Conservation (phyloP, 2,113 vertebrate genomes). For the Podocnemis expansa region DNA sequence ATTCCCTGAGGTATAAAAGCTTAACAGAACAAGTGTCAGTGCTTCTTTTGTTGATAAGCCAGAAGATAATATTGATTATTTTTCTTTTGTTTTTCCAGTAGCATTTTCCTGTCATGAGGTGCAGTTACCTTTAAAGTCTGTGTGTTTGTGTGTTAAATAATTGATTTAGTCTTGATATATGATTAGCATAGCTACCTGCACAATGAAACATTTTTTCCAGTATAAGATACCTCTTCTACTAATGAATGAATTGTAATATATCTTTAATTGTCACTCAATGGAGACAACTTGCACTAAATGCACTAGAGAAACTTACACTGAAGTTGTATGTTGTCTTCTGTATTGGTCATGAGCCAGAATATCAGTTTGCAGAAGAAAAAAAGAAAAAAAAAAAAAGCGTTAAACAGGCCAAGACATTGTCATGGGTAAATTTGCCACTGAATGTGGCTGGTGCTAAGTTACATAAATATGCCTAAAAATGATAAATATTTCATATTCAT, state of each 20-base stretch:
- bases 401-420: not conserved
- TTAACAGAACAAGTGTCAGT: not conserved
- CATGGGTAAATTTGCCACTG: not conserved
- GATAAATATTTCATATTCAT: not conserved
- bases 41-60: not conserved
- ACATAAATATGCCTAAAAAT: not conserved
- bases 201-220: not conserved
- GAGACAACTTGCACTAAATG: not conserved
- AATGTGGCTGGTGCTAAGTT: not conserved
- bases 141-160: not conserved
- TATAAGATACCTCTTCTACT: not conserved
- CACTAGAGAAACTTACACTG: not conserved
- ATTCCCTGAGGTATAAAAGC: not conserved
- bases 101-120: not conserved
- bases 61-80: not conserved
- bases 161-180: not conserved
- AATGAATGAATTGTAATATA: not conserved
- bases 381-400: not conserved
- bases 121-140: not conserved
- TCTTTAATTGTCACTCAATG: not conserved
- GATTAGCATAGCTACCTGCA: not conserved
- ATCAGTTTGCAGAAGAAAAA: not conserved
- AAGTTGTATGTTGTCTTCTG: not conserved
- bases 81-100: not conserved
- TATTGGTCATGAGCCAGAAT: not conserved